Evolutionary conservation across 2,888 invertebrate genomes (phyloP).

Genomic region (Axea sp.): DNA sequence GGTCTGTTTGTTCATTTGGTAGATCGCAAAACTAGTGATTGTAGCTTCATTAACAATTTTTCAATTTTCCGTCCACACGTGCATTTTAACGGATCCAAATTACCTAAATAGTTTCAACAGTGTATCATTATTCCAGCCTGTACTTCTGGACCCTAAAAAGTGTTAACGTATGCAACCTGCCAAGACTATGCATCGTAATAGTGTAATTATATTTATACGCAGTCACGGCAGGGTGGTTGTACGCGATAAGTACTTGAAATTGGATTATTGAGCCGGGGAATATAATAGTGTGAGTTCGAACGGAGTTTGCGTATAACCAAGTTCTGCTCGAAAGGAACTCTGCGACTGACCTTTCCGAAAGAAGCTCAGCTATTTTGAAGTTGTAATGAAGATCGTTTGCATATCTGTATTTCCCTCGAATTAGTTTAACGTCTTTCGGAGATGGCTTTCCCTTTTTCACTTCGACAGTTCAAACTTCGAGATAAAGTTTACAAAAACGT

Average conservation of each 20-base stretch:
- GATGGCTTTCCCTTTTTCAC: slow-evolving; percentile 20
- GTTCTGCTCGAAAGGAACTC: slow-evolving; percentile 13
- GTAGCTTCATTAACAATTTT: no score
- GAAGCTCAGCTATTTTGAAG: slow-evolving; percentile 24
- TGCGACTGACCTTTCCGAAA: slow-evolving; percentile 14
- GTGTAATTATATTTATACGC: slow-evolving; percentile 37
- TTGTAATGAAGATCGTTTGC: slow-evolving; percentile 36
- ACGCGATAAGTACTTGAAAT: slow-evolving; percentile 39
- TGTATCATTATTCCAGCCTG: no score
- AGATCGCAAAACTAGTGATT: no score
- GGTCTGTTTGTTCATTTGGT: no score
- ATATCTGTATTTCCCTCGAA: slow-evolving; percentile 28
- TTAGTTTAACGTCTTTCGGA: slow-evolving; percentile 32
- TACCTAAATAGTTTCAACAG: background rate
- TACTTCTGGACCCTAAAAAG: background rate
- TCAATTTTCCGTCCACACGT: no score
- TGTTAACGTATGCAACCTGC: slow-evolving; percentile 2
- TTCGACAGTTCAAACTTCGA: background rate
- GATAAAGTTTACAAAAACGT: slow-evolving; percentile 9
- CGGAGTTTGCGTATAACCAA: slow-evolving; percentile 29
- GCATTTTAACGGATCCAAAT: background rate
- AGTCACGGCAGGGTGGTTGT: slow-evolving; percentile 8
- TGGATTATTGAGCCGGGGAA: slow-evolving; percentile 41
- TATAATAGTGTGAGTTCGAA: slow-evolving; percentile 31
- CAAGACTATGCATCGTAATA: slow-evolving; percentile 11